Base-by-base conservation (phyloP, 1,140 invertebrate species). In the Rhysida immarginata region DNA sequence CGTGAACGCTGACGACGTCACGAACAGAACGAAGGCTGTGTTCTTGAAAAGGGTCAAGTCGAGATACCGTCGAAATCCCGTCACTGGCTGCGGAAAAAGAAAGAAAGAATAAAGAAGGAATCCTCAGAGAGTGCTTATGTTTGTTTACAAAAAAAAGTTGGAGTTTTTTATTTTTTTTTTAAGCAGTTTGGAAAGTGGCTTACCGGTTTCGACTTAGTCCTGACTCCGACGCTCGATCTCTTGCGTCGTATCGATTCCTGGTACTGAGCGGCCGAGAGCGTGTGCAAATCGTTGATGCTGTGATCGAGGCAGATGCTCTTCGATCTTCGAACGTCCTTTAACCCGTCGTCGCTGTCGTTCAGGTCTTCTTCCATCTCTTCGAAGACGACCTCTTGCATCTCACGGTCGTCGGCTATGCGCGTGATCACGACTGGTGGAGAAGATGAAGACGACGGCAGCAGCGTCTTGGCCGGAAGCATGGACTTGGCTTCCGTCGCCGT, bases 271-370 rank as follows among this genome's bases (percentile, higher is more conserved):
- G 46, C 41, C 11, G 55, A 2, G 23, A 26, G 5, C 5, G 55
- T 56, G 46, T 13, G 18, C 24, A 56, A 14, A 42, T 56, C 55
- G 35, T 56, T 53, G 23, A 56, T 41, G 35, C 55, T 56, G 26
- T 56, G 45, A 50, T 42, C 21, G 2, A 56, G 26, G 51, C 55
- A 53, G 2, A n/a, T 11, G 25, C 26, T 56, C n/a, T n/a, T n/a
- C n/a, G n/a, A n/a, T n/a, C n/a, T n/a, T 5, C 44, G 44, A 5
- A 46, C 18, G 8, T 8, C 44, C 5, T 13, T 8, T 20, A 46
- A 20, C 16, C 29, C 29, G 5, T 8, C 5, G 5, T 35, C 29
- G 5, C 5, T 8, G 16, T 35, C 29, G 29, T 35, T 16, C 29
- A 35, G 5, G 5, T 5, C 29, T 35, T 35, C 29, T 35, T 35